phyloP scores from a whole-genome alignment of 2,113 vertebrate species.

The Campylomormyrus numenius region DNA sequence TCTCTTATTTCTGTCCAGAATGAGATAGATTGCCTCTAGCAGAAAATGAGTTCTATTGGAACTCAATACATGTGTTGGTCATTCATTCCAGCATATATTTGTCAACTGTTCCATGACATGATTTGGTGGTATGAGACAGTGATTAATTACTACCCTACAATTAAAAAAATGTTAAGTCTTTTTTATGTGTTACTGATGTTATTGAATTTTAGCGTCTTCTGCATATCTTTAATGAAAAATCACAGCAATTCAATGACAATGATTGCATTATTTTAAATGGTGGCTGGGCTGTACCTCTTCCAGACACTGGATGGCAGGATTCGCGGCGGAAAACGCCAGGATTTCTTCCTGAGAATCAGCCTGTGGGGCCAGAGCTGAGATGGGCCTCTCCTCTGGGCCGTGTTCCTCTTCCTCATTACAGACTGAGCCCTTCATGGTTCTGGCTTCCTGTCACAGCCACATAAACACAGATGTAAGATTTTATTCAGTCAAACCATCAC shows the following conservation, averaged over 20 bases:
- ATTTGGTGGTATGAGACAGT: not conserved
- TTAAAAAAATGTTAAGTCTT: conserved; percentile 13
- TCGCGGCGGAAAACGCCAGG: conserved; percentile 43
- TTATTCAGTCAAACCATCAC: not conserved
- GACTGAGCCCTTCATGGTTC: conserved; percentile 55
- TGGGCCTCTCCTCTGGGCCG: conserved; percentile 27
- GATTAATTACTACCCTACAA: not conserved
- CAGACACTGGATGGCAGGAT: conserved; percentile 66
- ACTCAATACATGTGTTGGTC: not conserved
- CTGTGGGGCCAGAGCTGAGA: conserved; percentile 51
- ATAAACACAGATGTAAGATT: not conserved
- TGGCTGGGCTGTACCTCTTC: conserved; percentile 67
- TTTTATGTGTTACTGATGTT: conserved; percentile 4
- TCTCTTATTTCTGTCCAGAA: not conserved
- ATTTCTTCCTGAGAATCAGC: conserved; percentile 49
- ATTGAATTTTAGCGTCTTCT: not conserved
- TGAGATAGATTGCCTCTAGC: not conserved
- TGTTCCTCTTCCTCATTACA: conserved; percentile 32
- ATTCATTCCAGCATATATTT: conserved; percentile 2
- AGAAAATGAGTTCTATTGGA: not conserved
- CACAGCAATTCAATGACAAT: not conserved
- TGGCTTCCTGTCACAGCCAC: conserved; percentile 47
- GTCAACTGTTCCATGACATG: not conserved
- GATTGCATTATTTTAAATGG: not conserved
- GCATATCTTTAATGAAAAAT: not conserved